A percentile compares a stretch with the other conserved stretches of the same genome.
Evolutionary conservation across 2,797 vertebrate genomes (phyloP).

Genomic region (Cottoperca gobio): DNA sequence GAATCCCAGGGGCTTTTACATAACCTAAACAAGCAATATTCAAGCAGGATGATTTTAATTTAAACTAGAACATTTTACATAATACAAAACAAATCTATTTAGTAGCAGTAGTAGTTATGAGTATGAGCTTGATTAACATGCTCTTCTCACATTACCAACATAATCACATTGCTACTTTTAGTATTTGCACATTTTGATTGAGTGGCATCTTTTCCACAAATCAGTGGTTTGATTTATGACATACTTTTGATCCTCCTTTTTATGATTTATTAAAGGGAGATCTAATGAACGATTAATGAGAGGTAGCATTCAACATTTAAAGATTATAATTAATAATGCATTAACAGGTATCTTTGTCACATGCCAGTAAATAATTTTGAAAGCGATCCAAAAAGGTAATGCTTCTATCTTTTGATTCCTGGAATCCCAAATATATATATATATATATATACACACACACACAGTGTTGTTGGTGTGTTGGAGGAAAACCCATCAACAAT

Average conservation of each 20-base stretch:
- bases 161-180: not conserved
- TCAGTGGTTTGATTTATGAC: constrained; percentile 4
- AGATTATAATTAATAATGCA: not conserved
- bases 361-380: not conserved
- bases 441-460: not conserved
- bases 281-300: not conserved
- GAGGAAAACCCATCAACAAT: constrained; percentile 27
- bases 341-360: not conserved
- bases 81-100: not conserved
- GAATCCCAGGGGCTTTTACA: not conserved
- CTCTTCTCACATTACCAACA: not conserved
- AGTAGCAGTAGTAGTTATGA: not conserved
- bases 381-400: not conserved
- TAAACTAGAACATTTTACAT: not conserved
- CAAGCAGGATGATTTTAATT: not conserved
- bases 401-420: not conserved
- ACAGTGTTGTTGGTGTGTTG: not conserved
- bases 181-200: not conserved
- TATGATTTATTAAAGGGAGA: not conserved
- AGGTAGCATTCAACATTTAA: not conserved
- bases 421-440: not conserved
- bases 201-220: not conserved
- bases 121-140: not conserved
- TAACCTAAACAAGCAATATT: not conserved
- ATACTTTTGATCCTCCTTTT: not conserved